Evolutionary conservation across 2,797 vertebrate genomes (phyloP).

Genomic region (Nyctalus aviator): DNA sequence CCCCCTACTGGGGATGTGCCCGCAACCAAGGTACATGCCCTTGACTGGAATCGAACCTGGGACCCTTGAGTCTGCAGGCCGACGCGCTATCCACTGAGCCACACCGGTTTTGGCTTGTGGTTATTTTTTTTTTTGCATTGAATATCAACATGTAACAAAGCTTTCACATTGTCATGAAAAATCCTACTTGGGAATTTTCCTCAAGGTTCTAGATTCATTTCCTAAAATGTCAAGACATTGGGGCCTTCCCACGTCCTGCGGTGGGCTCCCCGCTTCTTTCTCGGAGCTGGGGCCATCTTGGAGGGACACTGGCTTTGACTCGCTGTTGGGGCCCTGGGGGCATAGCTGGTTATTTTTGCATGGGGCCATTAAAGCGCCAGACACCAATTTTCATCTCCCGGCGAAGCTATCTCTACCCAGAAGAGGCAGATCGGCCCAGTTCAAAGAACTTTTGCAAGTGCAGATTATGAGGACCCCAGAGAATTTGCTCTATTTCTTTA

Average conservation of each 20-base stretch:
- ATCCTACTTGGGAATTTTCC: conserved; percentile 18
- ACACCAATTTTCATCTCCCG: conserved; percentile 70
- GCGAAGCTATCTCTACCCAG: conserved; percentile 61
- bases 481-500: conserved; percentile 74
- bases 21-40: too few relatives aligned
- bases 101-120: background rate
- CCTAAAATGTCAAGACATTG: conserved; percentile 57
- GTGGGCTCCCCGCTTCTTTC: background rate
- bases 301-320: conserved; percentile 60
- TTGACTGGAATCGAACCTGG: too few relatives aligned
- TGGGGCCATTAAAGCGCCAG: conserved; percentile 79
- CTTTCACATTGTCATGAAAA: conserved; percentile 37
- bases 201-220: conserved; percentile 71
- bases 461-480: conserved; percentile 77
- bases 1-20: too few relatives aligned
- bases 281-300: background rate
- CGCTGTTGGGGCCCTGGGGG: background rate
- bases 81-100: too few relatives aligned
- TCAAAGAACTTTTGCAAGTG: conserved; percentile 74
- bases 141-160: background rate
- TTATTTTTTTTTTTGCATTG: conserved; percentile 19
- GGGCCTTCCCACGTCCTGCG: background rate
- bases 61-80: too few relatives aligned
- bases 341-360: conserved; percentile 80
- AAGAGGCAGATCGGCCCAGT: conserved; percentile 30